phyloP scores from a whole-genome alignment of 1,140 invertebrate genomes.

The Ditylenchus dipsaci region DNA sequence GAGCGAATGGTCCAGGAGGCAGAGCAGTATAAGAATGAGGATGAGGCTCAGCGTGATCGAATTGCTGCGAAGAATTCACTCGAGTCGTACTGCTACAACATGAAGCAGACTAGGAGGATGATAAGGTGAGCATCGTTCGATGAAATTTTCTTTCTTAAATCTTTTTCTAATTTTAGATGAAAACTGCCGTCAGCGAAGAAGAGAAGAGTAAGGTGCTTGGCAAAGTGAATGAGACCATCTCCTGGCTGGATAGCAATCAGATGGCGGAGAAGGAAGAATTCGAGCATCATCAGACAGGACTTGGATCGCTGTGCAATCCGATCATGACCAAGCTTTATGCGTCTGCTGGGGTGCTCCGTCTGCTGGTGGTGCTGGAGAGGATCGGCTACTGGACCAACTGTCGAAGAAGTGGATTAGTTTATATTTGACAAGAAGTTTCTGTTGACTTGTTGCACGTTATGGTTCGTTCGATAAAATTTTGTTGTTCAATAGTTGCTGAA shows the following conservation, averaged over 20 bases:
- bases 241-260: slow-evolving; percentile 89
- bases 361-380: slow-evolving; percentile 58
- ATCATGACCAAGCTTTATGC: slow-evolving; percentile 66
- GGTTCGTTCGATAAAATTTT: too few species aligned
- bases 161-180: slow-evolving; percentile 65
- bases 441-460: too few species aligned
- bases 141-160: slow-evolving; percentile 57
- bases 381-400: slow-evolving; percentile 68
- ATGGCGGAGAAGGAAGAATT: slow-evolving; percentile 86
- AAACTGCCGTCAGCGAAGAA: slow-evolving; percentile 70
- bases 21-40: slow-evolving; percentile 83
- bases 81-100: slow-evolving; percentile 86
- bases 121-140: slow-evolving; percentile 15
- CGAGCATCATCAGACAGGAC: slow-evolving; percentile 80
- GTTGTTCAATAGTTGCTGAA: too few species aligned
- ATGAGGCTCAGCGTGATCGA: slow-evolving; percentile 78
- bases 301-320: slow-evolving; percentile 76
- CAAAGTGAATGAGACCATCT: slow-evolving; percentile 85
- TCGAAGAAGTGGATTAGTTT: slow-evolving; percentile 91
- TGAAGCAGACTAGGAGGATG: slow-evolving; percentile 77
- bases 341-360: slow-evolving; percentile 43
- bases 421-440: too few species aligned
- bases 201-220: slow-evolving; percentile 81
- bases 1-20: slow-evolving; percentile 94
- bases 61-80: slow-evolving; percentile 80